Conservation (phyloP, 2,888 invertebrate genomes). For the Spodoptera exigua region DNA sequence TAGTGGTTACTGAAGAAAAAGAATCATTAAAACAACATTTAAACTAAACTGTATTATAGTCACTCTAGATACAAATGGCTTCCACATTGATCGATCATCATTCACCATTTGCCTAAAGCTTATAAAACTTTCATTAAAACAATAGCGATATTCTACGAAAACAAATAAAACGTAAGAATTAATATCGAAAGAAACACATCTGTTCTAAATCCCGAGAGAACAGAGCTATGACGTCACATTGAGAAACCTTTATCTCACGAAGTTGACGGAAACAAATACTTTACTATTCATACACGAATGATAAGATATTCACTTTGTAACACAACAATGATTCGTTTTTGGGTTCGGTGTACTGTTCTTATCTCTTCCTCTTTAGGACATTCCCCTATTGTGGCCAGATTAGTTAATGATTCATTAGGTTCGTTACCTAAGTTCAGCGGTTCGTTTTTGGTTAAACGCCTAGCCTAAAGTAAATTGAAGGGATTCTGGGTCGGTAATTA, state of each 20-base stretch:
- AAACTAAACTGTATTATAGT: no score
- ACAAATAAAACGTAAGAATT: conserved; percentile 18
- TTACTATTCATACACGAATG: conserved; percentile 62
- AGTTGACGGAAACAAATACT: conserved; percentile 53
- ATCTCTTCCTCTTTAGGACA: conserved; percentile 82
- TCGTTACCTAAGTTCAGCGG: conserved; percentile 47
- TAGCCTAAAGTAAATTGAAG: conserved; percentile 37
- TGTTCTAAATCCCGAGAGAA: conserved; percentile 8
- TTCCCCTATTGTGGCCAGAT: conserved; percentile 76
- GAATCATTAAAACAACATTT: no score
- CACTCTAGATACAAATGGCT: no score
- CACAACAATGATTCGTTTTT: conserved; percentile 77
- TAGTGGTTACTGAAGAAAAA: no score
- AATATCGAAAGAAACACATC: conserved; percentile 18
- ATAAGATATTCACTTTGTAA: conserved; percentile 75
- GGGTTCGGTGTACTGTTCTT: conserved; percentile 75
- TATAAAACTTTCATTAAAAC: no score
- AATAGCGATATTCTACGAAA: neutral
- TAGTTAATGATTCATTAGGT: conserved; percentile 81
- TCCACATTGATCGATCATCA: no score
- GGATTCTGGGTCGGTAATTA: conserved; percentile 24
- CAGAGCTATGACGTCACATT: conserved; percentile 26
- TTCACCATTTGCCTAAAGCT: no score
- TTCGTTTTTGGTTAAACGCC: conserved; percentile 33
- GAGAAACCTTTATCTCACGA: conserved; percentile 45